Base-by-base conservation (phyloP, 2,888 invertebrate species). In the Diaphora mendica region DNA sequence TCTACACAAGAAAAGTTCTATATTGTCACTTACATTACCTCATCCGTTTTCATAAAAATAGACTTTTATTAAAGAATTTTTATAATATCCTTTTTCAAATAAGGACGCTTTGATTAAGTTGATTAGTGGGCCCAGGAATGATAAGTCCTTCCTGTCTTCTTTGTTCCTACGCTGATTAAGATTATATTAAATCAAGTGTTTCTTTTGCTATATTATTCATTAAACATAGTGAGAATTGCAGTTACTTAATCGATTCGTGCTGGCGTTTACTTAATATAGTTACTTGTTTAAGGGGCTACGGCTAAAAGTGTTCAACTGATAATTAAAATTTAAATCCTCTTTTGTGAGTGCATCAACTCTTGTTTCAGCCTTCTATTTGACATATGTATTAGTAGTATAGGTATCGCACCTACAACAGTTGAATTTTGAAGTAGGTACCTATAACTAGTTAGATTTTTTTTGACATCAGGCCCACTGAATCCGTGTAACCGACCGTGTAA, bases 401-500 rank as follows among this genome's bases (percentile, higher is more conserved):
- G n/a, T n/a, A n/a, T n/a, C n/a, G n/a, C n/a, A n/a, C n/a, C n/a
- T n/a, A n/a, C n/a, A n/a, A n/a, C n/a, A n/a, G n/a, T n/a, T n/a
- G n/a, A n/a, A n/a, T n/a, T n/a, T n/a, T n/a, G n/a, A n/a, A n/a
- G n/a, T n/a, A n/a, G n/a, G n/a, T n/a, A n/a, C n/a, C n/a, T n/a
- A n/a, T n/a, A n/a, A n/a, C n/a, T n/a, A n/a, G 30, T 8, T 44
- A 7, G 15, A 26, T 62, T 30, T 23, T 39, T 39, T 68, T 51
- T 69, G 33, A n/a, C 23, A 23, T 42, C 2, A 64, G 13, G 65
- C 8, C 51, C 55, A 73, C 55, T 70, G 39, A 73, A 65, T 65
- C 23, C 59, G 65, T 30, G 55, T 72, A 64, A 72, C 64, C 35
- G 48, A n/a, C 42, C 30, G 33, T 70, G 66, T 42, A 76, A 71